Percentiles rank a stretch among this genome's conserved stretches.
Evolutionary conservation across 2,888 invertebrate genomes (phyloP).

Genomic region (Ochlodes sylvanus): DNA sequence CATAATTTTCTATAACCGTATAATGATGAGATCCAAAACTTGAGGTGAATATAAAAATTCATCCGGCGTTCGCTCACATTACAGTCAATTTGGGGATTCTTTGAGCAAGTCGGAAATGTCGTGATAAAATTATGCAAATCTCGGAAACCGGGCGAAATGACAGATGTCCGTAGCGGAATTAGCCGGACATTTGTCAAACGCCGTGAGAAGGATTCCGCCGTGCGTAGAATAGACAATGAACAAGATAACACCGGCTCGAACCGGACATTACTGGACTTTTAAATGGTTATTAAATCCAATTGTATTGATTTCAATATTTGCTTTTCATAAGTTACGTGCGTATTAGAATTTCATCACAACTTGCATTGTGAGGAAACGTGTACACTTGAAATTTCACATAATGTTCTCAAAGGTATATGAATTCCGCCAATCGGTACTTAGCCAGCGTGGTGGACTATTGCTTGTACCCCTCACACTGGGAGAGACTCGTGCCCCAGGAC

Average conservation of each 20-base stretch:
- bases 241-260: constrained; percentile 2
- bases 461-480: too few species aligned
- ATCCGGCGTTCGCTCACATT: constrained; percentile 31
- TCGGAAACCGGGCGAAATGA: constrained; percentile 33
- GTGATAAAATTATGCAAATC: constrained; percentile 39
- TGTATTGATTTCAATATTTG: not conserved
- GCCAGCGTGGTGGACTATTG: too few species aligned
- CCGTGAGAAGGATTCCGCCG: constrained; percentile 41
- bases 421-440: too few species aligned
- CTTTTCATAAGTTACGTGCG: too few species aligned
- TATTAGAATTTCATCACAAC: too few species aligned
- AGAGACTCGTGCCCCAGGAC: too few species aligned
- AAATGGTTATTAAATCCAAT: not conserved
- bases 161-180: constrained; percentile 37
- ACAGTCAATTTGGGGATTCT: constrained; percentile 35
- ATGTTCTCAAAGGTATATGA: too few species aligned
- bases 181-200: constrained; percentile 45
- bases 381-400: too few species aligned
- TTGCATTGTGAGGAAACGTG: too few species aligned
- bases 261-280: constrained; percentile 13
- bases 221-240: constrained; percentile 46
- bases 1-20: constrained; percentile 36
- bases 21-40: constrained; percentile 23
- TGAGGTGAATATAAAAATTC: constrained; percentile 33
- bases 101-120: constrained; percentile 33